Evolutionary conservation across 2,113 vertebrate genomes (phyloP).

Genomic region (Prunella himalayana): DNA sequence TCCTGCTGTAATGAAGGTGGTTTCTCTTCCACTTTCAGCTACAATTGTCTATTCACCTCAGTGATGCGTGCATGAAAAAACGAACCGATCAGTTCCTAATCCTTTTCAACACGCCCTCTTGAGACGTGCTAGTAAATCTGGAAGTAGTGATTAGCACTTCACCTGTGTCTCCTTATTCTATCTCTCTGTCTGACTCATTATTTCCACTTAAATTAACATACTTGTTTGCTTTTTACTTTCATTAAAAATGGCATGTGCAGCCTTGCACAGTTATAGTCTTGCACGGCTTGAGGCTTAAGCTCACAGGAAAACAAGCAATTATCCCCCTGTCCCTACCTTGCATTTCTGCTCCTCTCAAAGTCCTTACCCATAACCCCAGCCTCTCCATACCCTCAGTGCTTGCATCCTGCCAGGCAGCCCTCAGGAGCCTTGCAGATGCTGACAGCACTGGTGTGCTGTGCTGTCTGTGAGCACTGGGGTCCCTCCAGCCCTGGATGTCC

Average conservation of each 20-base stretch:
- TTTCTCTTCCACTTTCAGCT: slow-evolving; percentile 18
- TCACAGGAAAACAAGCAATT: background rate
- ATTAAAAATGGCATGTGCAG: background rate
- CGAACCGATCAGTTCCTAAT: background rate
- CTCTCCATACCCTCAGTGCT: background rate
- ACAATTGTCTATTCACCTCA: background rate
- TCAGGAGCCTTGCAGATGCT: background rate
- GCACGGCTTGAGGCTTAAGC: background rate
- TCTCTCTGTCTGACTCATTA: background rate
- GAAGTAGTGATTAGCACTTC: slow-evolving; percentile 34
- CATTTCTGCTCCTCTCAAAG: background rate
- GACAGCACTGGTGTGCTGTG: rapidly evolving
- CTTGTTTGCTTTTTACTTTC: slow-evolving; percentile 9
- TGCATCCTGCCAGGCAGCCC: background rate
- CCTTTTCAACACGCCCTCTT: background rate
- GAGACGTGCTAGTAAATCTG: background rate
- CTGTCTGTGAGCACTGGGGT: background rate
- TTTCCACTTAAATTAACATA: slow-evolving; percentile 25
- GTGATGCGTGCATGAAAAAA: background rate
- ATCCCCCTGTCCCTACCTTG: background rate
- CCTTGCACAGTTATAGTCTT: background rate
- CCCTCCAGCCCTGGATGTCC: background rate
- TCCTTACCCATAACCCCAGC: background rate
- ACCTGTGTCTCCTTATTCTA: slow-evolving; percentile 12
- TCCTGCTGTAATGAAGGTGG: slow-evolving; percentile 27